phyloP scores from a whole-genome alignment of 2,797 vertebrate genomes.

The Austrolebias charrua region DNA sequence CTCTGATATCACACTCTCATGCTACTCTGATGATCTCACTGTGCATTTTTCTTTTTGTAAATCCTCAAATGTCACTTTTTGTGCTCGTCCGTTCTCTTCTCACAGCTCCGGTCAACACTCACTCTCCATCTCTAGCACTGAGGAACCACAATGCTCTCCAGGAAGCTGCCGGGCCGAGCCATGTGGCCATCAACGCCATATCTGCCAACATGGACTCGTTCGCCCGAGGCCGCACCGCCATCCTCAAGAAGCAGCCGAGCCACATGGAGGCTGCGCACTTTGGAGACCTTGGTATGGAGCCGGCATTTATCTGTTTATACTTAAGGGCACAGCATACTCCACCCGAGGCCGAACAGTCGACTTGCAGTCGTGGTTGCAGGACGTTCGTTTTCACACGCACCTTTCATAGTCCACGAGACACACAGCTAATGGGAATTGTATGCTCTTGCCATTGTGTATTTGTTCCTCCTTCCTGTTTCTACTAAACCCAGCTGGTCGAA shows the following conservation, averaged over 20 bases:
- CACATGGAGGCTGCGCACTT: constrained; percentile 99
- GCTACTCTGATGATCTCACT: neutral
- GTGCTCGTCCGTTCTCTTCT: neutral
- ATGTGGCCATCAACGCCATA: constrained; percentile 97
- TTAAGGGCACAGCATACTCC: too few species aligned
- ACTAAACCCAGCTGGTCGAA: too few species aligned
- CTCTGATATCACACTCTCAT: constrained; percentile 20
- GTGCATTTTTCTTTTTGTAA: neutral
- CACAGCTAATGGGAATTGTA: too few species aligned
- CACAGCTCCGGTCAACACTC: constrained; percentile 79
- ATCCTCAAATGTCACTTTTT: constrained; percentile 2
- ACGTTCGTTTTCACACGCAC: too few species aligned
- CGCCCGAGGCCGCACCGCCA: constrained; percentile 93
- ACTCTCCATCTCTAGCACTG: constrained; percentile 86
- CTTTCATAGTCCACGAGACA: too few species aligned
- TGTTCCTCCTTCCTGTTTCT: too few species aligned
- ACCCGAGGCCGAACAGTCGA: too few species aligned
- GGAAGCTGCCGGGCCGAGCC: constrained; percentile 95
- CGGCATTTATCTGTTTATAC: neutral
- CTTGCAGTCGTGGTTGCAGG: too few species aligned
- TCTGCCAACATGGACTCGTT: constrained; percentile 99
- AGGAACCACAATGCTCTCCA: constrained; percentile 92
- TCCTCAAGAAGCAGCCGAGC: constrained; percentile 96
- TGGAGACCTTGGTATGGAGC: constrained; percentile 90
- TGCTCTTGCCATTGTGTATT: too few species aligned